phyloP scores from a whole-genome alignment of 2,888 invertebrate species.

The Quadroppia sp. region DNA sequence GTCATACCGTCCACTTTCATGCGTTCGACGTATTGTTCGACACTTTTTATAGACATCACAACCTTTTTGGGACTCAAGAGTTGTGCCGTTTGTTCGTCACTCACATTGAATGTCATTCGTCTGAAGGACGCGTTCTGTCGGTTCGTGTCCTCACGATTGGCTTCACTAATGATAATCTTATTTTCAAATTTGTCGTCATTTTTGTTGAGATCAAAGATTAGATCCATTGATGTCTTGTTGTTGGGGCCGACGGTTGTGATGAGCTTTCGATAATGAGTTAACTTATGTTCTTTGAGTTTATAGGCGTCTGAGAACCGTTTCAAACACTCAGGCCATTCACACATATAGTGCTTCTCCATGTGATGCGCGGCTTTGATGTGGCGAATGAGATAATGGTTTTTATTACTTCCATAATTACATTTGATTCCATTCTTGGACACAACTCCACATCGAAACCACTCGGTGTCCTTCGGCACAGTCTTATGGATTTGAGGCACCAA shows the following conservation, averaged over 20 bases:
- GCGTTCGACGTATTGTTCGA: constrained; percentile 16
- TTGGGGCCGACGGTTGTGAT: constrained; percentile 13
- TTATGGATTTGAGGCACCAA: not conserved
- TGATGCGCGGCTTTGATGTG: constrained; percentile 68
- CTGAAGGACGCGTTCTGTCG: not conserved
- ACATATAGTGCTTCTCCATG: constrained; percentile 74
- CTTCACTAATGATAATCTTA: constrained; percentile 14
- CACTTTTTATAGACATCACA: constrained; percentile 32
- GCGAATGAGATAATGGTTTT: constrained; percentile 78
- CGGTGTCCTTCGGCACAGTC: not conserved
- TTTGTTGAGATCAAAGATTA: constrained; percentile 28
- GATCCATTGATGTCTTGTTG: constrained; percentile 17
- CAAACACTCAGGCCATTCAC: constrained; percentile 67
- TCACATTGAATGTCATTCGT: constrained; percentile 25
- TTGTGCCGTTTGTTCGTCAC: constrained; percentile 22
- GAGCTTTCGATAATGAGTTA: constrained; percentile 63
- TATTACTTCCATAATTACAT: constrained; percentile 19
- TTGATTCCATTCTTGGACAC: not conserved
- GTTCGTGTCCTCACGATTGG: not conserved
- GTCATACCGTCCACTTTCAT: constrained; percentile 10
- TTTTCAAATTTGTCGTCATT: not conserved
- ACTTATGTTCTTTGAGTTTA: constrained; percentile 86
- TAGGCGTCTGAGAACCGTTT: constrained; percentile 90
- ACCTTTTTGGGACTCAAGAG: constrained; percentile 13
- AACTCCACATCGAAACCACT: constrained; percentile 4